Base-by-base conservation (phyloP, 2,888 invertebrate genomes). In the Trichopria drosophilae region DNA sequence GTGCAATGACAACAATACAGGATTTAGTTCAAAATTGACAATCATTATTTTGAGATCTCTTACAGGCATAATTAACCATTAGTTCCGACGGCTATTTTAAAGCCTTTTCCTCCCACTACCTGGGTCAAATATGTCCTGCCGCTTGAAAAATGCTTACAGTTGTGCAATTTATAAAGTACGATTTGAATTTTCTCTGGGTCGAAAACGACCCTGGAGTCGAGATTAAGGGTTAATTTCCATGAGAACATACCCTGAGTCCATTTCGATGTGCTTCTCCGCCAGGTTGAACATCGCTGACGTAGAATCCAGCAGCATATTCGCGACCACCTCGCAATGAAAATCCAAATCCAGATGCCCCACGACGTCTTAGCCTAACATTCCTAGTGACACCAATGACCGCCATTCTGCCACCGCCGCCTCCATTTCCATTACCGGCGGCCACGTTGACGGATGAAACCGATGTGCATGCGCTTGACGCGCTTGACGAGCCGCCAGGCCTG, bases 301-400 rank as follows among this genome's bases (percentile, higher is more conserved):
- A 95, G 77, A 95, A 90, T 22, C 96, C 96, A 0, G 93, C 90
- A 18, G 90, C 88, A 72, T 93, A 91, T 71, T 96, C 96, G 58
- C 86, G 82, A 12, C 96, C 95, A 20, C 93, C 92, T 3, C 92
- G 81, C 48, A 93, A 77, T 2, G 90, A 86, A 75, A 93, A 92
- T 1, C 92, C 92, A 66, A 88, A 87, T 15, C 85, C 84, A 5
- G 87, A 84, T 47, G 78, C 80, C 55, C 82, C 81, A 1, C 82
- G 79, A 44, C 80, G 77, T 31, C 80, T 74, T 24, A 81, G 81
- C 40, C 83, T 77, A 12, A 82, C 78, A 54, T 83, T 75, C 16
- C 84, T 80, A 51, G 83, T 76, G 10, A 84, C 81, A 20, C 84
- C 78, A 31, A 84, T 77, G 9, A 84, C 78, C 39, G 82, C 80